Evolutionary conservation across 2,113 vertebrate species (phyloP).

Genomic region (Dasyurus viverrinus): DNA sequence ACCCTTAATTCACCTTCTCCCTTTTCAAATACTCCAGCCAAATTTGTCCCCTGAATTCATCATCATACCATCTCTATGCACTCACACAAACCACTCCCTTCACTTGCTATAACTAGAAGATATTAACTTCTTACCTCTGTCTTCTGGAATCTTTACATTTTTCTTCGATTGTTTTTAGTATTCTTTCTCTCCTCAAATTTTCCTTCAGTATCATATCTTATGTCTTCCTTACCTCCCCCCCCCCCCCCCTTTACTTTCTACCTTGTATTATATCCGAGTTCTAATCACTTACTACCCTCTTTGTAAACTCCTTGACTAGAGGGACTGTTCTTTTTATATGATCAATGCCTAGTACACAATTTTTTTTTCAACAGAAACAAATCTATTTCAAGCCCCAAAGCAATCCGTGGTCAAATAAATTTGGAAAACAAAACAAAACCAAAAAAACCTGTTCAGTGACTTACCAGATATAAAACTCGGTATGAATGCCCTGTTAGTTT

Average conservation of each 20-base stretch:
- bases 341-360: background rate
- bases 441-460: conserved; percentile 42
- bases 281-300: background rate
- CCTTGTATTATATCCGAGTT: background rate
- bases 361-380: background rate
- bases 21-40: background rate
- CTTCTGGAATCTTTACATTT: background rate
- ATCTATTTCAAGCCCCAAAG: background rate
- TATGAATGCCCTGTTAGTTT: conserved; percentile 98
- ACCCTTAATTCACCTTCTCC: background rate
- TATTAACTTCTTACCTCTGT: background rate
- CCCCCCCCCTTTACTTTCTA: background rate
- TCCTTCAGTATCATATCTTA: background rate
- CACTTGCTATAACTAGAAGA: background rate
- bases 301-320: background rate
- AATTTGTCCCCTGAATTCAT: background rate
- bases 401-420: background rate
- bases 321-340: background rate
- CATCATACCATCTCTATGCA: background rate
- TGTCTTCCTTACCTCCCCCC: background rate
- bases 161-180: background rate
- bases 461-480: conserved; percentile 96
- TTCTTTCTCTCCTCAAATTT: background rate
- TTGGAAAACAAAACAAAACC: background rate
- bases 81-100: background rate